Base-by-base conservation (phyloP, 2,888 invertebrate species). In the Nesidiocoris tenuis region DNA sequence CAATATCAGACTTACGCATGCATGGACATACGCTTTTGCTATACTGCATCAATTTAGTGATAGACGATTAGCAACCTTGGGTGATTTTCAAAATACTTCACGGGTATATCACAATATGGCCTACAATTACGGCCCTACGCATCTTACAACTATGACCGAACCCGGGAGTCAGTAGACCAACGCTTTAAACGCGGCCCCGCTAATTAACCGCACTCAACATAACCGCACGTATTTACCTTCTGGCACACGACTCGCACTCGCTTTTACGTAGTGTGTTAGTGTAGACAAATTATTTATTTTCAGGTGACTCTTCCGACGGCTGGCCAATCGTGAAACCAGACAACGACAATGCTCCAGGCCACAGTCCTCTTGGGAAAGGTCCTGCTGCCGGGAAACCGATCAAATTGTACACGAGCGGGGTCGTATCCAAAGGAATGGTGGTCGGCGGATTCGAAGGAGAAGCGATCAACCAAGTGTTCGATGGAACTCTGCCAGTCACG, bases 401-500 rank as follows among this genome's bases (percentile, higher is more conserved):
- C 17, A 77, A 77, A 61, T 22, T 66, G 1, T 77, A 68, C 64
- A 75, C 77, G 9, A 75, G 75, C 59, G 77, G 78, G 5, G 77
- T 77, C 2, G 77, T 79, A 39, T 56, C 68, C 21, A 76, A 71
- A 55, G 79, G 78, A 19, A 61, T 57, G 2, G 67, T 77, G 24
- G 39, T 72, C 22, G 79, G 76, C 54, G 74, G 71, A 55, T 76
- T 77, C 21, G 76, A 74, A 18, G 76, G 74, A 12, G 66, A 61
- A 67, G 72, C 59, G 9, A 56, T 64, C 9, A 59, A 55, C 9
- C 75, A 78, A 63, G 55, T 79, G 9, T 77, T 78, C 61, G 65
- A 75, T 19, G 79, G 79, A 19, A 66, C 22, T 23, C 70, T 78
- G 9, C 79, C 79, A 61, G 72, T 75, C 1, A 75, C 77, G 5